These are phyloP conservation scores for Diadema setosum DNA, from an alignment of 35 echinoderm and acorn worm genomes.

Conservation along the genomic window DNA sequence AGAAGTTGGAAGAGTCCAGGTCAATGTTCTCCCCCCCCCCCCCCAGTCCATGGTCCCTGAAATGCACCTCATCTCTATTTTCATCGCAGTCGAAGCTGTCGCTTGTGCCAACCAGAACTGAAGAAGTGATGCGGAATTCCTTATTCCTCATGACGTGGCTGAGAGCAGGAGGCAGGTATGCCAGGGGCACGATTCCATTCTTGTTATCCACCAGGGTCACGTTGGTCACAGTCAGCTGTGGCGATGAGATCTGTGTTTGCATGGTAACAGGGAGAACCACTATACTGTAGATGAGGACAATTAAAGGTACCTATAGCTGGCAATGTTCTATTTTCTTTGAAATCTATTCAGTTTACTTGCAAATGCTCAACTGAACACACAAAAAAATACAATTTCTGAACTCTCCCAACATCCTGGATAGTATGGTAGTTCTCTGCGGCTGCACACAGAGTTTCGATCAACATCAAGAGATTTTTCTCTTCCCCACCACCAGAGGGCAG, in stretches of 20 bases:
- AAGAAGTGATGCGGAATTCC: conserved; percentile 21
- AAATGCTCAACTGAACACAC: background rate
- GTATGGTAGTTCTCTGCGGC: no score
- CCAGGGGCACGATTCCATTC: conserved; percentile 37
- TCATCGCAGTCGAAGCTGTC: conserved; percentile 46
- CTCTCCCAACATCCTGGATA: background rate
- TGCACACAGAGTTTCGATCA: no score
- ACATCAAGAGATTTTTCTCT: no score
- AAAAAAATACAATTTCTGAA: background rate
- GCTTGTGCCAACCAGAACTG: conserved; percentile 59
- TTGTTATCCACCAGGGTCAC: conserved; percentile 66
- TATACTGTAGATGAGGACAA: background rate
- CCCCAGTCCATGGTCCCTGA: no score
- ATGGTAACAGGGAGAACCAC: background rate
- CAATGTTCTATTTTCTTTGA: background rate
- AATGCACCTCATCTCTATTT: conserved; percentile 54
- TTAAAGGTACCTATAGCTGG: background rate
- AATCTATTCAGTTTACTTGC: background rate
- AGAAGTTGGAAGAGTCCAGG: no score
- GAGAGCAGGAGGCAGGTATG: conserved; percentile 35
- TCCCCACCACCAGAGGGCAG: no score
- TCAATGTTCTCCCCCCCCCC: background rate
- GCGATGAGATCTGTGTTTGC: background rate
- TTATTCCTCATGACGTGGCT: conserved; percentile 12
- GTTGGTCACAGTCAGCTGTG: conserved; percentile 44